Evolutionary conservation across 2,888 invertebrate species (phyloP), one percentile per base, ranked within the genome.

Genomic region (Drosophila conformis): DNA sequence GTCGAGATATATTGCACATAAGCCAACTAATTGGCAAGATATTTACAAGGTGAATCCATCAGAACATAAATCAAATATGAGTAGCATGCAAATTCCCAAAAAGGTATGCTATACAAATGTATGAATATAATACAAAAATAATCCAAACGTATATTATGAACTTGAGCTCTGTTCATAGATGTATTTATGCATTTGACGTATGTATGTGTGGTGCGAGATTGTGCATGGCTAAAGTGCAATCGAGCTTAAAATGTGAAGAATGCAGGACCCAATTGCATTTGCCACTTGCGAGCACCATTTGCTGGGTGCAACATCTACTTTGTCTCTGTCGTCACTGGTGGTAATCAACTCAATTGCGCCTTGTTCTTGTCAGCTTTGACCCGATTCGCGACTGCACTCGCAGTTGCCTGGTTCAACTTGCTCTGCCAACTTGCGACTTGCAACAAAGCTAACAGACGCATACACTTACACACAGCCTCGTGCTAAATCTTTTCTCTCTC

Each of bases 291-390:
- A 18, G 46, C 61, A 31, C 53, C 65, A 66, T 69, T 71, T 64
- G 62, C 68, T 59, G 62, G 52, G 42, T 61, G 58, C 36, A 48
- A 38, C 61, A 29, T 40, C 35, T 53, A 68, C 73, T 75, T 71
- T 83, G 72, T 75, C 82, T 81, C 73, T 69, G 84, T 66, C 46
- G 59, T 58, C 46, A 54, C 71, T 59, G 71, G 62, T 76, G 88
- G 83, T 88, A 84, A 84, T 84, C 88, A 84, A 84, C 88, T 84
- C 80, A 80, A 83, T 80, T 78, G 83, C 80, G 69, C 48, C 27
- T 46, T 69, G 70, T 73, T 70, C 82, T 81, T 73, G 59, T 56
- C 69, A 57, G 27, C 72, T 76, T 69, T 86, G 75, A 73, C 78
- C 84, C 73, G 67, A 11, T 80, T 62, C 40, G 62, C 31, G 67